These are phyloP conservation scores for Troides helena DNA, from an alignment of 2,888 invertebrate species.

Conservation along the genomic window DNA sequence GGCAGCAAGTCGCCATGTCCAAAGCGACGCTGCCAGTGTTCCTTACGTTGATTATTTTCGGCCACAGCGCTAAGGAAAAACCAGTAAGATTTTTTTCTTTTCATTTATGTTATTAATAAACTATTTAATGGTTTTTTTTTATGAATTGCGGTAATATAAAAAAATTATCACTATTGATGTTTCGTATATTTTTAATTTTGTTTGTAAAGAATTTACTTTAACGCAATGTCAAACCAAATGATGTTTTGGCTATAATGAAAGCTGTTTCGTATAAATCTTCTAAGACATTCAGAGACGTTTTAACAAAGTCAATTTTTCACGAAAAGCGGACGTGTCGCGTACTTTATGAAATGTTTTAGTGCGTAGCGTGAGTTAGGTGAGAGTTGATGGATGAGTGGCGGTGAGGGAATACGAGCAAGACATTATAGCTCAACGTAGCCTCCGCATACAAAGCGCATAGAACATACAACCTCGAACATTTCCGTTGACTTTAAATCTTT, in stretches of 20 bases:
- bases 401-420: conserved; percentile 45
- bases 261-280: too few relatives aligned
- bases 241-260: too few relatives aligned
- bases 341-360: conserved; percentile 53
- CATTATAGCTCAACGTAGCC: conserved; percentile 68
- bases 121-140: neutral
- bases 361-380: conserved; percentile 37
- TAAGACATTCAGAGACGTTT: conserved; percentile 30
- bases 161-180: too few relatives aligned
- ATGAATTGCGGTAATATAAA: too few relatives aligned
- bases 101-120: neutral
- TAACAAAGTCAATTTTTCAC: conserved; percentile 49
- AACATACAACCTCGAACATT: conserved; percentile 40
- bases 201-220: too few relatives aligned
- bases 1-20: conserved; percentile 57
- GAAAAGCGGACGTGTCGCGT: conserved; percentile 35
- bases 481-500: conserved; percentile 35
- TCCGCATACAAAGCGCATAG: conserved; percentile 59
- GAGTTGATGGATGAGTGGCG: conserved; percentile 59
- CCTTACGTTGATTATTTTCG: conserved; percentile 47
- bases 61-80: conserved; percentile 55
- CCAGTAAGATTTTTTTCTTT: conserved; percentile 49
- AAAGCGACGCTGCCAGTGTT: conserved; percentile 51
- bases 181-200: too few relatives aligned
- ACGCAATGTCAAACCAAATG: too few relatives aligned